These are phyloP conservation scores for Channa maculata DNA, from an alignment of 2,113 vertebrate genomes.

Conservation along the genomic window DNA sequence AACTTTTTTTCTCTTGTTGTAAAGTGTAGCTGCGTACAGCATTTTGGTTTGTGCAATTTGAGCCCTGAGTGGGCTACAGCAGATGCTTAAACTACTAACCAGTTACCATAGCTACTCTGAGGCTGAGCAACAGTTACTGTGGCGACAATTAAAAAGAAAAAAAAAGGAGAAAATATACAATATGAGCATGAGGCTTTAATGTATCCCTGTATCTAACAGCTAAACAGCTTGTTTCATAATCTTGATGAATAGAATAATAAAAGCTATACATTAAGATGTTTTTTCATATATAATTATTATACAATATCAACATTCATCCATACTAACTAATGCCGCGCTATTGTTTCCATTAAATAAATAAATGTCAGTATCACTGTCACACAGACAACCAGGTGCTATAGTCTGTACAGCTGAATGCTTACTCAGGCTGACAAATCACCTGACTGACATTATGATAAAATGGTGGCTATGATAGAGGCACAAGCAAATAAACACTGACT, in stretches of 20 bases:
- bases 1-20: neutral
- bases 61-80: conserved; percentile 25
- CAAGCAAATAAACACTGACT: neutral
- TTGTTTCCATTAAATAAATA: conserved; percentile 32
- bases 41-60: conserved; percentile 17
- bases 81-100: conserved; percentile 36
- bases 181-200: neutral
- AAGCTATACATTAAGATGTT: no score
- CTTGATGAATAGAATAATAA: no score
- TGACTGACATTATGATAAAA: neutral
- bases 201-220: no score
- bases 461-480: neutral
- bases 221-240: no score
- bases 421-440: neutral
- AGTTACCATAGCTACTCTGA: conserved; percentile 51
- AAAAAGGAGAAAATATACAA: no score
- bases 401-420: neutral
- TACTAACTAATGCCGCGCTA: conserved; percentile 36
- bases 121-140: conserved; percentile 15
- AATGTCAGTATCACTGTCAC: conserved; percentile 1
- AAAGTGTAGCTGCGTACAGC: neutral
- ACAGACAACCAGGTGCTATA: conserved; percentile 1
- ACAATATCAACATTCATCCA: neutral
- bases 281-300: no score
- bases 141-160: neutral